Conservation (phyloP, 2,797 vertebrate genomes). For the Acropternis orthonyx region DNA sequence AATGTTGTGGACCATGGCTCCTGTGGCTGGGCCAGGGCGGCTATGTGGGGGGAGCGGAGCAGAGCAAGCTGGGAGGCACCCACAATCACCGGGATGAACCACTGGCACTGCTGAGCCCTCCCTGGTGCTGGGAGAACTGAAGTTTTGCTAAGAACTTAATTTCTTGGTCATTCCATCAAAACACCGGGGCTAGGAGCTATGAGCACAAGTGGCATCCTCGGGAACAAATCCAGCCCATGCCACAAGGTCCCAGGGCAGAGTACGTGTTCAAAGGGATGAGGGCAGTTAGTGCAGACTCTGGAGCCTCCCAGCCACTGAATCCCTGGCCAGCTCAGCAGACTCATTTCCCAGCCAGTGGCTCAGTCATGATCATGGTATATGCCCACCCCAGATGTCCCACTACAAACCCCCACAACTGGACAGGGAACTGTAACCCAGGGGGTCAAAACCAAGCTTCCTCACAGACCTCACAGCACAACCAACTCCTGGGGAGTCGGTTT, state of each 20-base stretch:
- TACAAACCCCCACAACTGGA: fast-evolving
- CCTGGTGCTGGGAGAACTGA: fast-evolving
- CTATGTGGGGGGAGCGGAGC: not conserved
- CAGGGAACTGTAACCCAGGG: not conserved
- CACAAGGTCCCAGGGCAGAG: not conserved
- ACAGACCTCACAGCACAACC: fast-evolving
- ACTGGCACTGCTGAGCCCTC: not conserved
- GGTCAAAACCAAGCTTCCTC: not conserved
- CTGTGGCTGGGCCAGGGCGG: fast-evolving
- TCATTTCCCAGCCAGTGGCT: not conserved
- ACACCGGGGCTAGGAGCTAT: fast-evolving
- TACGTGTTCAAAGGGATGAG: not conserved
- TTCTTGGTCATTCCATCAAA: not conserved
- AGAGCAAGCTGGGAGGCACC: not conserved
- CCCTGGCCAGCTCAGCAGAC: not conserved
- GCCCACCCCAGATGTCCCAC: not conserved
- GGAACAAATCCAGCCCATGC: not conserved
- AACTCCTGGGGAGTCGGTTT: fast-evolving
- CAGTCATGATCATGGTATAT: not conserved
- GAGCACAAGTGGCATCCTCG: fast-evolving
- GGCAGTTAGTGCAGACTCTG: not conserved
- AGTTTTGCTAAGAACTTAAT: not conserved
- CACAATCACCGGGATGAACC: not conserved
- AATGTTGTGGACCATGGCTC: fast-evolving
- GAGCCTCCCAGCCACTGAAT: fast-evolving